Evolutionary conservation across 2,113 vertebrate genomes (phyloP).

Genomic region (Salvelinus namaycush): DNA sequence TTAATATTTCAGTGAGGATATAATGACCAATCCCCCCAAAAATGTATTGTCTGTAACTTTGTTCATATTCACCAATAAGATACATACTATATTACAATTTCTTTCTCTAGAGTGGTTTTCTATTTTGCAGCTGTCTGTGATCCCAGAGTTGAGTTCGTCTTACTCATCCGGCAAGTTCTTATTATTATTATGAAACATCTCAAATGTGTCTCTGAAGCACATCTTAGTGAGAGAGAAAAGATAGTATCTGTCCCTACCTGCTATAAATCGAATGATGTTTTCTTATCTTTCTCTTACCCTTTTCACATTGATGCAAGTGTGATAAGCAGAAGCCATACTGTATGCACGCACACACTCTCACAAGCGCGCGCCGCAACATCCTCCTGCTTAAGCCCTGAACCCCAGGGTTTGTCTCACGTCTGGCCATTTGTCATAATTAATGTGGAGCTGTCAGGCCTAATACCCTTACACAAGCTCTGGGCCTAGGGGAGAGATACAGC

Average conservation of each 20-base stretch:
- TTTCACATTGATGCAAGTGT: no score
- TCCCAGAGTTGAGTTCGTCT: no score
- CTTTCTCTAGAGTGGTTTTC: no score
- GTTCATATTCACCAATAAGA: not conserved
- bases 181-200: not conserved
- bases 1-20: not conserved
- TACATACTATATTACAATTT: no score
- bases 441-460: slow-evolving; percentile 41
- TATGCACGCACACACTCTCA: not conserved
- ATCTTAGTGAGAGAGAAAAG: not conserved
- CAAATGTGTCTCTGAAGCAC: not conserved
- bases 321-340: not conserved
- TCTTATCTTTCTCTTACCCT: no score
- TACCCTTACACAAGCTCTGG: slow-evolving; percentile 25
- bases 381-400: slow-evolving; percentile 17
- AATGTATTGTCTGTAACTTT: not conserved
- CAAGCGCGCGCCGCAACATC: not conserved
- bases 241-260: not conserved
- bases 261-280: no score
- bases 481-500: slow-evolving; percentile 12
- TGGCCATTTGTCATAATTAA: slow-evolving; percentile 34
- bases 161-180: no score
- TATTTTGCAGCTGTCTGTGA: no score
- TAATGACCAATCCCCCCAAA: not conserved
- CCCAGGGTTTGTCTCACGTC: slow-evolving; percentile 17